Evolutionary conservation across 2,113 vertebrate genomes (phyloP).

Genomic region (Ardeotis arabs): DNA sequence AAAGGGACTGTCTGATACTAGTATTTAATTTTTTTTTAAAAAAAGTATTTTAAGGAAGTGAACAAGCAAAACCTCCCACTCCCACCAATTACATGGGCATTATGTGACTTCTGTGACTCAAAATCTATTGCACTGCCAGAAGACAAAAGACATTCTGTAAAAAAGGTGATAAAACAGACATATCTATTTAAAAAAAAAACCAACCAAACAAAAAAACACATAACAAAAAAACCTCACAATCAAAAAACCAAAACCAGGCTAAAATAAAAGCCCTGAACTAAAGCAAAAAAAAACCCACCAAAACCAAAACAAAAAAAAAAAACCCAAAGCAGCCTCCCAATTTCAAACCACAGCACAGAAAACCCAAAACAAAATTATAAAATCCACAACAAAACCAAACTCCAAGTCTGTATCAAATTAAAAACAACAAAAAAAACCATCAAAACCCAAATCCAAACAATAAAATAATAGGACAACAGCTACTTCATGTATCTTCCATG

Average conservation of each 20-base stretch:
- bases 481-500: not conserved
- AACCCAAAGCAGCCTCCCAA: not conserved
- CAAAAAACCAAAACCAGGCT: rapidly evolving
- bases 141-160: not conserved
- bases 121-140: not conserved
- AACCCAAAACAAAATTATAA: not conserved
- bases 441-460: not conserved
- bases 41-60: not conserved
- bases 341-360: not conserved
- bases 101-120: not conserved
- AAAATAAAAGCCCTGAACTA: not conserved
- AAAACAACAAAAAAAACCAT: not conserved
- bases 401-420: not conserved
- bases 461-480: not conserved
- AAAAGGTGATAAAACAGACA: not conserved
- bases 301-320: not conserved
- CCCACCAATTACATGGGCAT: not conserved
- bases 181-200: not conserved
- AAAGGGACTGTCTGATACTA: not conserved
- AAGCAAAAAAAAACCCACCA: not conserved
- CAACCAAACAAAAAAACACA: not conserved
- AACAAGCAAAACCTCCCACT: not conserved
- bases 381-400: not conserved
- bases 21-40: not conserved
- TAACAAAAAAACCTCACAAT: not conserved